A percentile compares a stretch with the other conserved stretches of the same genome.
Evolutionary conservation across 2,888 invertebrate species (phyloP).

Genomic region (Argyresthia albistria): DNA sequence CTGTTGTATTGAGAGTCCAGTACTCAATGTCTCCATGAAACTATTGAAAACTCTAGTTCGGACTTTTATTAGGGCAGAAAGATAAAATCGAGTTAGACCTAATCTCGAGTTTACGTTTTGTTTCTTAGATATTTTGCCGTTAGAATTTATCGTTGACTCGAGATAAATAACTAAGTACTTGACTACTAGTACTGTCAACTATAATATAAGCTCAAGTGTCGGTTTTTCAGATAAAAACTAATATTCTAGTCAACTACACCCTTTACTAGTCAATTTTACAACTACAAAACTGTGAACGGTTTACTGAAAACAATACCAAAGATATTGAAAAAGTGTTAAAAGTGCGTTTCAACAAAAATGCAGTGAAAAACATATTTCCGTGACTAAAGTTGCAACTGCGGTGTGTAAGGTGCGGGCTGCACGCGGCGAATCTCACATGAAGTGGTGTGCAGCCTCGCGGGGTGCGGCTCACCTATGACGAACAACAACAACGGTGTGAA

Average conservation of each 20-base stretch:
- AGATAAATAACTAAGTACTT: too few species aligned
- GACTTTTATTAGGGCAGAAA: too few species aligned
- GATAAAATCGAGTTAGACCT: too few species aligned
- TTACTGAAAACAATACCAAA: conserved; percentile 7
- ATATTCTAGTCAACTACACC: not conserved
- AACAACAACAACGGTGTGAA: conserved; percentile 75
- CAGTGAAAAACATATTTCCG: too few species aligned
- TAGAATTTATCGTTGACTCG: too few species aligned
- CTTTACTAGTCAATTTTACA: conserved; percentile 1
- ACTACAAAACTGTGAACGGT: not conserved
- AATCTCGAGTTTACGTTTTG: too few species aligned
- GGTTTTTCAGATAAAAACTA: not conserved
- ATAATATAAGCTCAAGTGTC: too few species aligned
- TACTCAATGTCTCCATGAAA: too few species aligned
- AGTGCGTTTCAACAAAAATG: not conserved
- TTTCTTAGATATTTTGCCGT: too few species aligned
- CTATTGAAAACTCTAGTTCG: too few species aligned
- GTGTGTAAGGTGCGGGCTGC: conserved; percentile 7
- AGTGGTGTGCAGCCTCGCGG: conserved; percentile 14
- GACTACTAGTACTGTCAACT: too few species aligned
- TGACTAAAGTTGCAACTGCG: not conserved
- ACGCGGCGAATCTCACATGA: conserved; percentile 10
- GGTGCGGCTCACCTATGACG: conserved; percentile 68
- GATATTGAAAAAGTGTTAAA: not conserved
- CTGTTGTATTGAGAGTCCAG: too few species aligned